Evolutionary conservation across 2,797 vertebrate genomes (phyloP).

Genomic region (Mastacembelus armatus): DNA sequence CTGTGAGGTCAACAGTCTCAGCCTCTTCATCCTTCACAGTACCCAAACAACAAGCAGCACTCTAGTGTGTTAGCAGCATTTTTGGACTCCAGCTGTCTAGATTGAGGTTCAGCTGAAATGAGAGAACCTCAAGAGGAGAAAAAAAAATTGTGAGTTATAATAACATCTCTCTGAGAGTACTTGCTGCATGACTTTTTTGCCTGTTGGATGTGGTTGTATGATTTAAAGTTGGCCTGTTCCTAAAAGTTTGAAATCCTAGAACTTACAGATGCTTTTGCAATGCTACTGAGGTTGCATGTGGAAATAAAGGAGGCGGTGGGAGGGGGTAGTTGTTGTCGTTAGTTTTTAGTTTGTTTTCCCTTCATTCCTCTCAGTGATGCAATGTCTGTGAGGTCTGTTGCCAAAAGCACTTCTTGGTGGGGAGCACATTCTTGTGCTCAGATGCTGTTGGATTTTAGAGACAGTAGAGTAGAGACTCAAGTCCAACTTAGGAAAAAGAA

Average conservation of each 20-base stretch:
- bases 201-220: constrained; percentile 79
- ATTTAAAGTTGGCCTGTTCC: constrained; percentile 76
- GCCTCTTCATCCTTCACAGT: constrained; percentile 61
- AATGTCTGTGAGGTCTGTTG: constrained; percentile 61
- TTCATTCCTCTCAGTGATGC: constrained; percentile 76
- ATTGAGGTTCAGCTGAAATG: constrained; percentile 73
- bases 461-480: constrained; percentile 21
- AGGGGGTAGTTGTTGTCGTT: constrained; percentile 68
- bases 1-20: constrained; percentile 69
- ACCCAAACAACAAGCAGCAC: constrained; percentile 62
- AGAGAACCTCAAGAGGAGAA: constrained; percentile 67
- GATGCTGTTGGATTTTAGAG: constrained; percentile 40
- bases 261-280: constrained; percentile 80
- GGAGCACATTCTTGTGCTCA: constrained; percentile 47
- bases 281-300: constrained; percentile 76
- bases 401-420: constrained; percentile 54
- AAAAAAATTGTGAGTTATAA: constrained; percentile 68
- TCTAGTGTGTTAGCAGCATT: constrained; percentile 59
- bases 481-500: constrained; percentile 12
- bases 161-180: constrained; percentile 68
- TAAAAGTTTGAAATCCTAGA: constrained; percentile 75
- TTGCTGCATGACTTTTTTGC: constrained; percentile 73
- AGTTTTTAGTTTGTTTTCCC: constrained; percentile 66
- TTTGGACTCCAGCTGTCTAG: constrained; percentile 64
- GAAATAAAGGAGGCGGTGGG: constrained; percentile 65